A percentile compares a stretch with the other conserved stretches of the same genome.
phyloP scores from a whole-genome alignment of 2,888 invertebrate species.

The Drosophila kanekoi region DNA sequence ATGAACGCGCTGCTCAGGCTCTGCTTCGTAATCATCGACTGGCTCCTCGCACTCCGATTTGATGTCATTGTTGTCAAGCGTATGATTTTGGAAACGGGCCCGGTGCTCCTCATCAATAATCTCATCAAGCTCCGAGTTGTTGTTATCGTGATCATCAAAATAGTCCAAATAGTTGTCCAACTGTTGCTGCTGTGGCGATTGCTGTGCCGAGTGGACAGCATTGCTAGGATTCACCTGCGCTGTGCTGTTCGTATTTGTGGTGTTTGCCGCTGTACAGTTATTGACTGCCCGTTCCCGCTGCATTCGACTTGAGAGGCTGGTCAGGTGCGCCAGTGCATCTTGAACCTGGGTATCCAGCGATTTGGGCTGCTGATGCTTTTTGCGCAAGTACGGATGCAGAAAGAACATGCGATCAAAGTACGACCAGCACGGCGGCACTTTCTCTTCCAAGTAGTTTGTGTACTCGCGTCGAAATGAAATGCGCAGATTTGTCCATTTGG shows the following conservation, averaged over 20 bases:
- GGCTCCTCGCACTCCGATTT: conserved; percentile 83
- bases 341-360: conserved; percentile 82
- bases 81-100: conserved; percentile 60
- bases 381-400: conserved; percentile 83
- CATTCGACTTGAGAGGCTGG: conserved; percentile 77
- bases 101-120: conserved; percentile 81
- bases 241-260: conserved; percentile 28
- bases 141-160: conserved; percentile 81
- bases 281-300: conserved; percentile 76
- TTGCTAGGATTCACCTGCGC: conserved; percentile 37
- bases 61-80: conserved; percentile 74
- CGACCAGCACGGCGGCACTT: conserved; percentile 83
- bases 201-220: conserved; percentile 35
- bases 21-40: conserved; percentile 67
- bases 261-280: conserved; percentile 54
- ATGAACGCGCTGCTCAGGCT: conserved; percentile 29
- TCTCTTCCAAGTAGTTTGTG: conserved; percentile 82
- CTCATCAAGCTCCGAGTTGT: conserved; percentile 81
- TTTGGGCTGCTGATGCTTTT: conserved; percentile 82
- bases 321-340: conserved; percentile 83
- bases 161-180: conserved; percentile 82
- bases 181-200: conserved; percentile 63
- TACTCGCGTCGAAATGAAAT: conserved; percentile 84
- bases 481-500: conserved; percentile 84
- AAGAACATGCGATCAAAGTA: conserved; percentile 85